Evolutionary conservation across 2,888 invertebrate genomes (phyloP), one percentile per base, ranked within the genome.

Genomic region (Pycnomerus fuliginosus): DNA sequence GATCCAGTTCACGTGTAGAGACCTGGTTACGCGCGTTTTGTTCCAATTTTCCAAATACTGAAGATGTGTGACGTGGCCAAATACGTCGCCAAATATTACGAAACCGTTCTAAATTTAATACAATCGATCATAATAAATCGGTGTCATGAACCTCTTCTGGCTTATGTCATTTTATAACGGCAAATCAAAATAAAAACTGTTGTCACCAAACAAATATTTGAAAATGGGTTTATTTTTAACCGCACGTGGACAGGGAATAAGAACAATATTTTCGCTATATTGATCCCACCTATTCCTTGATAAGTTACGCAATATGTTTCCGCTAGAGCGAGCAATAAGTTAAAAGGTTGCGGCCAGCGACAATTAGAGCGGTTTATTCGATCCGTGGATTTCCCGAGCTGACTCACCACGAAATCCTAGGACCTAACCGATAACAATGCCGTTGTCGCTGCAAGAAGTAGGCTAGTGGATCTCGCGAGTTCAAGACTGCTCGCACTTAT

Each of bases 381-480:
- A n/a, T n/a, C n/a, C n/a, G n/a, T n/a, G n/a, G n/a, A n/a, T n/a
- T n/a, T n/a, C n/a, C n/a, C n/a, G n/a, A n/a, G n/a, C n/a, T n/a
- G n/a, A n/a, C n/a, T n/a, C n/a, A n/a, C n/a, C n/a, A n/a, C n/a
- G n/a, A n/a, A n/a, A n/a, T n/a, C n/a, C n/a, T n/a, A n/a, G n/a
- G n/a, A n/a, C n/a, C n/a, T n/a, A n/a, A n/a, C n/a, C n/a, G n/a
- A n/a, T n/a, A n/a, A n/a, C n/a, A n/a, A n/a, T n/a, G n/a, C n/a
- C 38, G 47, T 36, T 16, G 35, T 43, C 39, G 39, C 39, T 39
- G 16, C n/a, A 39, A 61, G 54, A 69, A 68, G 63, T 69, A 69
- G 69, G 68, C 67, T 68, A 69, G 67, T 69, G 51, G 68, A 66
- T 60, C 67, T 65, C 32, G 30, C 50, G 53, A 58, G 59, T 59